Evolutionary conservation across 2,888 invertebrate genomes (phyloP).

Genomic region (Morpho helenor): DNA sequence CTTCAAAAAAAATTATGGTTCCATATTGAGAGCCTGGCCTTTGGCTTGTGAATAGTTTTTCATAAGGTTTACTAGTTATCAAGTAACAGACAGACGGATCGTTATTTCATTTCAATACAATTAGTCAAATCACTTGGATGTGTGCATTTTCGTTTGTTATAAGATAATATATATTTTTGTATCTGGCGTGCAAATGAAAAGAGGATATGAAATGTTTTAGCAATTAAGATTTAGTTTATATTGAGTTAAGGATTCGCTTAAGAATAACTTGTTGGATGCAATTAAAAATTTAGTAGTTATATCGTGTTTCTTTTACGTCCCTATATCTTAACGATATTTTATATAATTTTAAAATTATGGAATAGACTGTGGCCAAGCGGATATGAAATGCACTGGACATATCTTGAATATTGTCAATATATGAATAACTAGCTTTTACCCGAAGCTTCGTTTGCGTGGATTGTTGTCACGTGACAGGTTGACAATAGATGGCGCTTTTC

Average conservation of each 20-base stretch:
- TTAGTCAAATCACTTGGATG: conserved; percentile 58
- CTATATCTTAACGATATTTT: too few species aligned
- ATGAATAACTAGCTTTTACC: too few species aligned
- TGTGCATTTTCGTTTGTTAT: conserved; percentile 68
- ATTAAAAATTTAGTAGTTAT: conserved; percentile 71
- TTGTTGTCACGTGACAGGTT: too few species aligned
- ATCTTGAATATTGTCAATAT: too few species aligned
- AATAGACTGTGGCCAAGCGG: too few species aligned
- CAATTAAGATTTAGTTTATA: conserved; percentile 68
- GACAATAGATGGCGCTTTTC: too few species aligned
- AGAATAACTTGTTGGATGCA: conserved; percentile 73
- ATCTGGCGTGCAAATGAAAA: conserved; percentile 60
- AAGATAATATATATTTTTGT: conserved; percentile 72
- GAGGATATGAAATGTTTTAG: conserved; percentile 59
- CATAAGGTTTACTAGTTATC: conserved; percentile 48
- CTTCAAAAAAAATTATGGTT: conserved; percentile 51
- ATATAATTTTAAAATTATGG: too few species aligned
- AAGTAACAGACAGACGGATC: conserved; percentile 52
- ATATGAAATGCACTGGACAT: too few species aligned
- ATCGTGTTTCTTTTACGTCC: conserved; percentile 18
- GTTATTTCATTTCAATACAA: conserved; percentile 53
- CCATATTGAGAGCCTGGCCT: conserved; percentile 58
- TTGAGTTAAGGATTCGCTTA: conserved; percentile 67
- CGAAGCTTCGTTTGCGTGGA: too few species aligned
- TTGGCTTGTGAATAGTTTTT: conserved; percentile 66